Conservation (phyloP, 1,140 invertebrate species). For the Drosophila navojoa region DNA sequence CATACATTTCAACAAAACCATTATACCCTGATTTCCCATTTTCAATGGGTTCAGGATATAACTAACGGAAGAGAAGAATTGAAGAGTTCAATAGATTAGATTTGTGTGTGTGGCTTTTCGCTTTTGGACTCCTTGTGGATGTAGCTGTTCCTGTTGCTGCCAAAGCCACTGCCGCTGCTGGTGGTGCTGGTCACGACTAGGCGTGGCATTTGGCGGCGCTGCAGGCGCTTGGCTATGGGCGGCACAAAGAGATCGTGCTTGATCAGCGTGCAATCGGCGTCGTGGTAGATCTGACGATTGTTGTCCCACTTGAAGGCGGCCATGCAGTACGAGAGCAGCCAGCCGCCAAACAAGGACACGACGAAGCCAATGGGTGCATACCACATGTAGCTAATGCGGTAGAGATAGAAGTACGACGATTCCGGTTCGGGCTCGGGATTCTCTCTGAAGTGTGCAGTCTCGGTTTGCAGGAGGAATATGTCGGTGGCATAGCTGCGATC, state of each 20-base stretch:
- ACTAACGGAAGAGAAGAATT: not conserved
- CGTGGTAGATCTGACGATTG: slow-evolving; percentile 68
- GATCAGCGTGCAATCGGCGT: slow-evolving; percentile 56
- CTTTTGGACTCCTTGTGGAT: not conserved
- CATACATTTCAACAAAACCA: too few species aligned
- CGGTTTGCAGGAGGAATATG: slow-evolving; percentile 14
- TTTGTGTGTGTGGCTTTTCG: not conserved
- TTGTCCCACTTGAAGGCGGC: slow-evolving; percentile 60
- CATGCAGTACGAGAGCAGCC: slow-evolving; percentile 85
- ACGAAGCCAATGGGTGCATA: slow-evolving; percentile 89
- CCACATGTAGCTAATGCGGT: slow-evolving; percentile 93
- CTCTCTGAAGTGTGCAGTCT: not conserved
- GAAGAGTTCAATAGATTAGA: not conserved
- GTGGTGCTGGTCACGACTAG: slow-evolving; percentile 70
- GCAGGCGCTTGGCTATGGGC: slow-evolving; percentile 85
- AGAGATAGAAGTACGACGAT: slow-evolving; percentile 69
- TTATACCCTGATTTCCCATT: too few species aligned
- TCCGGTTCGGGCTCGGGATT: slow-evolving; percentile 19
- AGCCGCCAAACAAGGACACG: slow-evolving; percentile 88
- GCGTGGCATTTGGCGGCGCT: slow-evolving; percentile 68
- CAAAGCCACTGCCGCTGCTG: slow-evolving; percentile 10
- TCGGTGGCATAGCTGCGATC: slow-evolving; percentile 35
- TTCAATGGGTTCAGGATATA: too few species aligned
- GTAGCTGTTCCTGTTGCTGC: not conserved
- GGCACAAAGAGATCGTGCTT: slow-evolving; percentile 88